phyloP scores from a whole-genome alignment of 2,888 invertebrate genomes.

The Odontomyia ornata region DNA sequence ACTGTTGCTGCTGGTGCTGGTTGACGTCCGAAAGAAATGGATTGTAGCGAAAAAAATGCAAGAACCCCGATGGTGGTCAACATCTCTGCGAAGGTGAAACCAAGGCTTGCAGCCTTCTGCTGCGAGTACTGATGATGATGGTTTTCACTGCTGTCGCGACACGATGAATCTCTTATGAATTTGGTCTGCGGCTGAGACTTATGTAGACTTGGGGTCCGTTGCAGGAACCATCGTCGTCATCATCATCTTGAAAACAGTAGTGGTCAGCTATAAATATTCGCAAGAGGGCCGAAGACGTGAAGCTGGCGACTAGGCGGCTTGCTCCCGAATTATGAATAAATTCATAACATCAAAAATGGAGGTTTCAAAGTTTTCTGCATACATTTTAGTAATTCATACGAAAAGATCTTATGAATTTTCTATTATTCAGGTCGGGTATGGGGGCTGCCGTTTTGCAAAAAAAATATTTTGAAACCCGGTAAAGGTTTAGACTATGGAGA shows the following conservation, averaged over 20 bases:
- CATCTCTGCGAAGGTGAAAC: constrained; percentile 13
- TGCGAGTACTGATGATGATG: too few relatives aligned
- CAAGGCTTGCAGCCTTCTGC: constrained; percentile 33
- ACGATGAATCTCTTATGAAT: background rate
- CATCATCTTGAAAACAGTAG: background rate
- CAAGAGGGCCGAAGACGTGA: background rate
- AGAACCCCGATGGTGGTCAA: constrained; percentile 29
- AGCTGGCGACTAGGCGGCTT: constrained; percentile 18
- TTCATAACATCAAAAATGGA: constrained; percentile 46
- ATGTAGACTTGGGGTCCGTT: background rate
- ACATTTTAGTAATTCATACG: background rate
- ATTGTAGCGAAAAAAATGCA: constrained; percentile 21
- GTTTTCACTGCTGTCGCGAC: background rate
- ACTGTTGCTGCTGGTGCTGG: background rate
- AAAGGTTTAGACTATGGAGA: too few relatives aligned
- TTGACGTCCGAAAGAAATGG: background rate
- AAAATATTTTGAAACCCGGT: background rate
- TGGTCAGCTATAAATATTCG: constrained; percentile 19
- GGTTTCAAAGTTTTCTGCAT: constrained; percentile 19
- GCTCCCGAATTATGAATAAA: constrained; percentile 49
- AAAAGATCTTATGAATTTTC: constrained; percentile 30
- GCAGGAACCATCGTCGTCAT: too few relatives aligned
- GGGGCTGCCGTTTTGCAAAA: background rate
- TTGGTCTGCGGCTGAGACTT: background rate
- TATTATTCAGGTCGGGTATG: background rate